phyloP scores from a whole-genome alignment of 2,888 invertebrate species.

The Thyatira batis region DNA sequence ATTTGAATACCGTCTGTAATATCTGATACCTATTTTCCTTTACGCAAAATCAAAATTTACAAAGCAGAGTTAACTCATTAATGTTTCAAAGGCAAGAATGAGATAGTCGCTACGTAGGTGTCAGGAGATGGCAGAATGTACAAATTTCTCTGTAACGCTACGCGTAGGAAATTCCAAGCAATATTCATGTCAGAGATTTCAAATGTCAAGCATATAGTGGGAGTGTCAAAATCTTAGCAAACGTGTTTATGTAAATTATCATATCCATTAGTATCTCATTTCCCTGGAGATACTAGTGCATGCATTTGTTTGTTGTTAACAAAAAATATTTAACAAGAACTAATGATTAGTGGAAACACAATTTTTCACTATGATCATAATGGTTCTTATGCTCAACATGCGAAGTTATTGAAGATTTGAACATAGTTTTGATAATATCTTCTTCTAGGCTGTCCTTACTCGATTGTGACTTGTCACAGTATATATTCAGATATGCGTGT shows the following conservation, averaged over 20 bases:
- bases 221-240: slow-evolving; percentile 76
- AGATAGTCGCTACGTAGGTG: slow-evolving; percentile 43
- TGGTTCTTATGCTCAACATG: too few species aligned
- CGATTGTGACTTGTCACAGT: too few species aligned
- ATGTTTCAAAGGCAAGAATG: slow-evolving; percentile 45
- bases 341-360: too few species aligned
- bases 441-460: too few species aligned
- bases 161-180: slow-evolving; percentile 44
- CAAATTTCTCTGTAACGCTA: slow-evolving; percentile 15
- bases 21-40: background rate
- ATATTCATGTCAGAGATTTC: slow-evolving; percentile 70
- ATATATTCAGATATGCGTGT: too few species aligned
- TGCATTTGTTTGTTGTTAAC: slow-evolving; percentile 55
- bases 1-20: background rate
- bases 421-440: too few species aligned
- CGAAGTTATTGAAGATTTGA: too few species aligned
- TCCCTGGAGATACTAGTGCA: slow-evolving; percentile 42
- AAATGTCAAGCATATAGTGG: slow-evolving; percentile 63
- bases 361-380: too few species aligned
- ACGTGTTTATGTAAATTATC: slow-evolving; percentile 79
- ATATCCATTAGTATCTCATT: slow-evolving; percentile 71
- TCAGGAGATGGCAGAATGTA: slow-evolving; percentile 37
- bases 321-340: slow-evolving; percentile 53
- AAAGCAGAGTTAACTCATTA: slow-evolving; percentile 26
- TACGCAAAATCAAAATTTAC: slow-evolving; percentile 12